Percentiles rank a stretch among this genome's conserved stretches.
phyloP scores from a whole-genome alignment of 2,797 vertebrate genomes.

The Rhodeus uyekii region DNA sequence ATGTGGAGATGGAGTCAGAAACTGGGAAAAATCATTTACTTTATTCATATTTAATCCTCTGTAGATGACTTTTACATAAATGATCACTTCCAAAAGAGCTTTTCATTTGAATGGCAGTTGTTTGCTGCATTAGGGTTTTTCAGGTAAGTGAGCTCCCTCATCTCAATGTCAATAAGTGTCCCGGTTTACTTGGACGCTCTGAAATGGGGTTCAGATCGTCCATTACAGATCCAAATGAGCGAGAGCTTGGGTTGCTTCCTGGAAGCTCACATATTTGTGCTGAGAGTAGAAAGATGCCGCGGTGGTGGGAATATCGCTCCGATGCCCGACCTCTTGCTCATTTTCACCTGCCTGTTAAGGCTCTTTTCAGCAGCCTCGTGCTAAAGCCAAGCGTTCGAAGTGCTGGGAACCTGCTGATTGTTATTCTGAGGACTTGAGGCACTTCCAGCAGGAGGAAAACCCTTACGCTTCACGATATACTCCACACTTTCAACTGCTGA shows the following conservation, averaged over 20 bases:
- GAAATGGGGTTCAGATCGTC: not conserved
- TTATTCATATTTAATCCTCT: not conserved
- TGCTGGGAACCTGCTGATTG: constrained; percentile 13
- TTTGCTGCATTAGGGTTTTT: not conserved
- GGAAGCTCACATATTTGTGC: not conserved
- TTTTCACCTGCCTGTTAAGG: constrained; percentile 46
- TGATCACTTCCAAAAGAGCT: not conserved
- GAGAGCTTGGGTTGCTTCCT: not conserved
- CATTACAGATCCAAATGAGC: not conserved
- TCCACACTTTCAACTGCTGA: constrained; percentile 9
- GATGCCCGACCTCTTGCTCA: constrained; percentile 9
- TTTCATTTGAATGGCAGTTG: not conserved
- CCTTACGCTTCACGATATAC: not conserved
- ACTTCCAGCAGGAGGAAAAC: constrained; percentile 1
- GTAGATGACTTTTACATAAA: not conserved
- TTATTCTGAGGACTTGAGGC: not conserved
- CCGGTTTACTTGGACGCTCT: not conserved
- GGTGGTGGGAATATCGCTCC: constrained; percentile 32
- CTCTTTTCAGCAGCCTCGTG: constrained; percentile 19
- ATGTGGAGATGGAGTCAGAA: not conserved
- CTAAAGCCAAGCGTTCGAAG: constrained; percentile 33
- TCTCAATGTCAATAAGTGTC: not conserved
- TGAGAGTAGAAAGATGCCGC: constrained; percentile 4
- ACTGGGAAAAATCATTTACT: not conserved
- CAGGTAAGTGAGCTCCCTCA: not conserved